Evolutionary conservation across 1,140 invertebrate genomes (phyloP).

Genomic region (Coenobita brevimanus): DNA sequence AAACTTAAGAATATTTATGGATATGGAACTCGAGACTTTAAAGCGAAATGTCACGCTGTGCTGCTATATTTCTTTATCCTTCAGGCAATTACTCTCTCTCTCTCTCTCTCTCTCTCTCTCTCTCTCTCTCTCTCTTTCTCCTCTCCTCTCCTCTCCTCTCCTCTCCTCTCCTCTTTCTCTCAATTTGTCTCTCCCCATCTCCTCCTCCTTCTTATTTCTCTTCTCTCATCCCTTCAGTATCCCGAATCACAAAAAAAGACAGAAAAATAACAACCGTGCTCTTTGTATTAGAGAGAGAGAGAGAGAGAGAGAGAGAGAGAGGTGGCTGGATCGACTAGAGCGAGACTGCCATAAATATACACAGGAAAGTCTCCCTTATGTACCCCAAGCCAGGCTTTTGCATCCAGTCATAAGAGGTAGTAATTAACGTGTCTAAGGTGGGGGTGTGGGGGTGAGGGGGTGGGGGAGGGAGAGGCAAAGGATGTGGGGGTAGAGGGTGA

Average conservation of each 20-base stretch:
- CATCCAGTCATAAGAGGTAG: slow-evolving; percentile 57
- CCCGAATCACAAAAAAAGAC: too few relatives aligned
- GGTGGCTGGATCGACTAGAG: background rate
- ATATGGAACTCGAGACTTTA: too few relatives aligned
- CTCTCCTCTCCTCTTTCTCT: background rate
- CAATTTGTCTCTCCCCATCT: background rate
- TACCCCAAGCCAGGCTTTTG: slow-evolving; percentile 29
- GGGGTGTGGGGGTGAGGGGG: slow-evolving; percentile 32
- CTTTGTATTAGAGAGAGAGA: too few relatives aligned
- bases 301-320: too few relatives aligned
- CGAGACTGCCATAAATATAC: slow-evolving; percentile 30
- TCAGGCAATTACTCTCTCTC: background rate
- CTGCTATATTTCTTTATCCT: background rate
- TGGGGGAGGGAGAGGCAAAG: too few relatives aligned
- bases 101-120: background rate
- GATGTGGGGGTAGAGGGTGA: too few relatives aligned
- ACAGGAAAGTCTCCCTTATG: slow-evolving; percentile 36
- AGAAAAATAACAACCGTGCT: too few relatives aligned
- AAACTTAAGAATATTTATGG: too few relatives aligned
- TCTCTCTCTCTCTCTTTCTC: background rate
- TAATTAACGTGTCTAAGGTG: slow-evolving; percentile 57
- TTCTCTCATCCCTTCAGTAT: slow-evolving; percentile 1
- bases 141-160: background rate
- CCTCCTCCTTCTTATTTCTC: background rate
- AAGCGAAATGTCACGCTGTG: too few relatives aligned